A percentile compares a stretch with the other conserved stretches of the same genome.
Evolutionary conservation across 2,888 invertebrate species (phyloP).

Genomic region (Osedax frankpressi): DNA sequence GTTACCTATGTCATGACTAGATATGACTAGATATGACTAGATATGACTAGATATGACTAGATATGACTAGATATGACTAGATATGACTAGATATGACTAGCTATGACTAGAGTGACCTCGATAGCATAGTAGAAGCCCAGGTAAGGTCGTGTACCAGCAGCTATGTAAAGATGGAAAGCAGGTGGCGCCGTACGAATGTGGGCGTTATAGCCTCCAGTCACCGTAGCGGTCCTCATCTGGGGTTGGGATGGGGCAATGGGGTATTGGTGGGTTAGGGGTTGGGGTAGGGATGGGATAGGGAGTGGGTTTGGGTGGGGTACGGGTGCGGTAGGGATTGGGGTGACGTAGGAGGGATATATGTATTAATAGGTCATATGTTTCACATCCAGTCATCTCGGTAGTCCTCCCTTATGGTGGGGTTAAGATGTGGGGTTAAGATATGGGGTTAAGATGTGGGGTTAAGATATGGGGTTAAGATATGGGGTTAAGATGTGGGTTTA

Average conservation of each 20-base stretch:
- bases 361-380: no score
- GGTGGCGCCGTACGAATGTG: constrained; percentile 56
- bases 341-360: no score
- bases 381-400: no score
- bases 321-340: background rate
- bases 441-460: no score
- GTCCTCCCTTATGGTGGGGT: no score
- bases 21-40: no score
- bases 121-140: constrained; percentile 76
- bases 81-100: no score
- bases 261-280: background rate
- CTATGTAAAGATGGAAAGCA: constrained; percentile 62
- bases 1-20: no score
- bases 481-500: no score
- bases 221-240: constrained; percentile 61
- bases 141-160: constrained; percentile 69
- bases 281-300: background rate
- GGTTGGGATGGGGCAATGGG: background rate
- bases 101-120: constrained; percentile 51
- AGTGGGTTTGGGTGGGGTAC: background rate
- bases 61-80: no score
- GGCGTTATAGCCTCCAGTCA: constrained; percentile 48
- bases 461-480: no score
- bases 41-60: no score
- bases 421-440: background rate